Percentiles rank a stretch among this genome's conserved stretches.
Conservation (phyloP, 2,113 vertebrate genomes). For the Heptranchias perlo region DNA sequence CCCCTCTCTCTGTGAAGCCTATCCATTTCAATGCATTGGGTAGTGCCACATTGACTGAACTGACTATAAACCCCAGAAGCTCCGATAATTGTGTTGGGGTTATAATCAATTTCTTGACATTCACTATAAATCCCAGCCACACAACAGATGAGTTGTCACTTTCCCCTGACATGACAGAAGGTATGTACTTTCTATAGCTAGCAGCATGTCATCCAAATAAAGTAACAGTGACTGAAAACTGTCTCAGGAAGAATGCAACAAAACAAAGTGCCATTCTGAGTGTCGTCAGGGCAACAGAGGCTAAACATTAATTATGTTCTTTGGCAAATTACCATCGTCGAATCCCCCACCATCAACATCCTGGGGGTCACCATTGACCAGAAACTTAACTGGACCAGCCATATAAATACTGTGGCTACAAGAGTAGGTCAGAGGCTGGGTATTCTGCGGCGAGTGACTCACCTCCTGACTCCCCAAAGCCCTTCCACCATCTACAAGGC, state of each 20-base stretch:
- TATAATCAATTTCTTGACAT: conserved; percentile 14
- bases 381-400: too few relatives aligned
- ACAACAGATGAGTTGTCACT: conserved; percentile 31
- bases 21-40: not conserved
- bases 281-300: not conserved
- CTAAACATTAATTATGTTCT: not conserved
- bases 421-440: too few relatives aligned
- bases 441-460: too few relatives aligned
- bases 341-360: too few relatives aligned
- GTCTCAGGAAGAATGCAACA: conserved; percentile 1
- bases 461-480: too few relatives aligned
- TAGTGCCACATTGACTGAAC: not conserved
- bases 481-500: too few relatives aligned
- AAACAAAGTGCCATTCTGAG: not conserved
- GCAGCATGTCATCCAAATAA: conserved; percentile 11
- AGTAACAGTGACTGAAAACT: not conserved
- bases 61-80: not conserved
- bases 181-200: not conserved
- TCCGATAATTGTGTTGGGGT: conserved; percentile 14
- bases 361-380: too few relatives aligned
- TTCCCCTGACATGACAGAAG: conserved; percentile 18
- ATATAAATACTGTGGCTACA: too few relatives aligned
- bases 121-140: not conserved
- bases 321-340: too few relatives aligned
- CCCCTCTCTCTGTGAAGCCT: not conserved